Evolutionary conservation across 2,113 vertebrate genomes (phyloP).

Genomic region (Trachemys scripta): DNA sequence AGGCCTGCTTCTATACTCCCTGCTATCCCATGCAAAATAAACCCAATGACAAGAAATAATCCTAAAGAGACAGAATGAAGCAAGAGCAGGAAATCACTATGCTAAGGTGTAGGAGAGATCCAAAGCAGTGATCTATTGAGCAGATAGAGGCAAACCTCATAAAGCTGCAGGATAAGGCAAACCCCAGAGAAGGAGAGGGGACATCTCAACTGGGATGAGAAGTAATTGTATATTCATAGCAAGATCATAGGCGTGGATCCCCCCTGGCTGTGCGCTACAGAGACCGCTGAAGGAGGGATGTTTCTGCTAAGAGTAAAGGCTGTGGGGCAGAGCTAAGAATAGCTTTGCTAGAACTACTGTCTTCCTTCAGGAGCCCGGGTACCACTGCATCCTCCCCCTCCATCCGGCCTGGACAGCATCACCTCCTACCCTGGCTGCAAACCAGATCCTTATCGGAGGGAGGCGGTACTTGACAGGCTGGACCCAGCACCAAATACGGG

Average conservation of each 20-base stretch:
- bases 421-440: too few species aligned
- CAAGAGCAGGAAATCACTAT: not conserved
- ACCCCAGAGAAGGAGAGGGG: not conserved
- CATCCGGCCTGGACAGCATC: too few species aligned
- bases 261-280: not conserved
- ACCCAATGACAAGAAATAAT: not conserved
- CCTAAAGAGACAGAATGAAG: not conserved
- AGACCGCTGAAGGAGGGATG: not conserved
- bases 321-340: not conserved
- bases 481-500: not conserved
- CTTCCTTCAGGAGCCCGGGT: not conserved
- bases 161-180: not conserved
- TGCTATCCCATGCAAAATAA: not conserved
- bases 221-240: not conserved
- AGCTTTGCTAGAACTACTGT: not conserved
- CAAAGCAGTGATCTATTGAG: not conserved
- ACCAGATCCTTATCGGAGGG: too few species aligned
- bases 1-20: not conserved
- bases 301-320: not conserved
- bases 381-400: too few species aligned
- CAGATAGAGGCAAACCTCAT: not conserved
- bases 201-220: not conserved
- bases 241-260: not conserved
- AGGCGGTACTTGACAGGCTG: too few species aligned
- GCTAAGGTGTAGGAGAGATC: not conserved